These are phyloP conservation scores for Pomatorhinus ruficollis DNA, from an alignment of 2,113 vertebrate species.

Conservation along the genomic window DNA sequence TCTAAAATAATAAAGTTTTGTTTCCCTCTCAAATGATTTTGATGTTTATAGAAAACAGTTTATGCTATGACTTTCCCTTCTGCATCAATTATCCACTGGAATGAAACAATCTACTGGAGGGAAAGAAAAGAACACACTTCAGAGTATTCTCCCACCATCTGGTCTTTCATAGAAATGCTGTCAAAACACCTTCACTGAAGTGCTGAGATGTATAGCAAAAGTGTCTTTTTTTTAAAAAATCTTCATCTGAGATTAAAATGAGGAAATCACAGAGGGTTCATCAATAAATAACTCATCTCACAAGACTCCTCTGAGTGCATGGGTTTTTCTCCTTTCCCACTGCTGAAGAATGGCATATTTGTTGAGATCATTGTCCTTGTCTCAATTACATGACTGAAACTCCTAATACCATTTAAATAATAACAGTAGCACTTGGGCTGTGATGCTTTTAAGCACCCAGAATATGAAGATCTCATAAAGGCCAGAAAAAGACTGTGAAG, in stretches of 20 bases:
- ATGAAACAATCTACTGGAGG: constrained; percentile 7
- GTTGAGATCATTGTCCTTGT: background rate
- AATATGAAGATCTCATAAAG: background rate
- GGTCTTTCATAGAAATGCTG: background rate
- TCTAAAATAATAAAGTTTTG: background rate
- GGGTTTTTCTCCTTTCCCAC: background rate
- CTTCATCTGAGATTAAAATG: background rate
- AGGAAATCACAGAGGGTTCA: background rate
- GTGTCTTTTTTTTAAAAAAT: background rate
- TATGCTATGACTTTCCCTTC: background rate
- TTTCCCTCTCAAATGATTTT: background rate
- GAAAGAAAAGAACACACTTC: constrained; percentile 15
- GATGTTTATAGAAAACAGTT: background rate
- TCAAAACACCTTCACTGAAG: constrained; percentile 15
- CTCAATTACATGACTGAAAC: background rate
- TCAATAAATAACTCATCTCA: background rate
- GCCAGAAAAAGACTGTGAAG: background rate
- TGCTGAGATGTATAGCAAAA: background rate
- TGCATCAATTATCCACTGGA: constrained; percentile 5
- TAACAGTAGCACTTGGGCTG: background rate
- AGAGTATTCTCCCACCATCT: constrained; percentile 50
- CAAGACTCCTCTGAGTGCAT: background rate
- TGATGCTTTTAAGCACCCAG: background rate
- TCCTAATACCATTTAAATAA: background rate
- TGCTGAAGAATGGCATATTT: background rate